A percentile compares a stretch with the other conserved stretches of the same genome.
phyloP scores from a whole-genome alignment of 2,797 vertebrate genomes.

The Paramormyrops hopkinsi region DNA sequence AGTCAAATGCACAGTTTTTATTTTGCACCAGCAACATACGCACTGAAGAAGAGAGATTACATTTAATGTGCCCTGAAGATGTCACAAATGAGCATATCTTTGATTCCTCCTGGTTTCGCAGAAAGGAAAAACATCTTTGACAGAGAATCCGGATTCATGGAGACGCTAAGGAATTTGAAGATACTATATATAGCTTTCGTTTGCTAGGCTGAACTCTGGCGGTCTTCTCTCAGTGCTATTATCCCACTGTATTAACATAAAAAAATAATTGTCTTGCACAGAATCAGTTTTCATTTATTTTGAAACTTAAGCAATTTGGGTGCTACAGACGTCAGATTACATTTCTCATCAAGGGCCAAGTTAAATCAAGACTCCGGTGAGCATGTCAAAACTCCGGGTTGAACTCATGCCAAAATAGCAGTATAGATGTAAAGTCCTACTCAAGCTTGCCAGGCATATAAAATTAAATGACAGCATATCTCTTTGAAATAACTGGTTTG shows the following conservation, averaged over 20 bases:
- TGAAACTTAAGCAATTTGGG: neutral
- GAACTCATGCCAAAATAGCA: slow-evolving; percentile 25
- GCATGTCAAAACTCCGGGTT: slow-evolving; percentile 15
- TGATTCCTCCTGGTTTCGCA: slow-evolving; percentile 6
- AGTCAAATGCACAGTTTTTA: neutral
- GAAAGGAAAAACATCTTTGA: slow-evolving; percentile 15
- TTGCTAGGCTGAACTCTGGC: neutral
- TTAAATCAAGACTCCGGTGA: slow-evolving; percentile 7
- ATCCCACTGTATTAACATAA: neutral
- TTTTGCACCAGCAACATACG: neutral
- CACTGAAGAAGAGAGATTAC: neutral
- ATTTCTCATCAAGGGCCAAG: neutral
- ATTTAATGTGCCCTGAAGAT: slow-evolving; percentile 9
- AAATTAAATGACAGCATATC: slow-evolving; percentile 34
- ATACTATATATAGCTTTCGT: neutral
- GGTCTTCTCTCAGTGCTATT: neutral
- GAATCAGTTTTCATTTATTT: slow-evolving; percentile 11
- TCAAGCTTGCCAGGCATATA: slow-evolving; percentile 37
- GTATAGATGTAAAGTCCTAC: slow-evolving; percentile 31
- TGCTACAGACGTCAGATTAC: neutral
- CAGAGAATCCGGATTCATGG: slow-evolving; percentile 10
- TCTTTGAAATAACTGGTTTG: slow-evolving; percentile 28
- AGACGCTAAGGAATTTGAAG: slow-evolving; percentile 6
- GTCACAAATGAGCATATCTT: neutral
- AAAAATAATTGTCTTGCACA: neutral